Evolutionary conservation across 2,888 invertebrate species (phyloP).

Genomic region (Drosophila flavopinicola): DNA sequence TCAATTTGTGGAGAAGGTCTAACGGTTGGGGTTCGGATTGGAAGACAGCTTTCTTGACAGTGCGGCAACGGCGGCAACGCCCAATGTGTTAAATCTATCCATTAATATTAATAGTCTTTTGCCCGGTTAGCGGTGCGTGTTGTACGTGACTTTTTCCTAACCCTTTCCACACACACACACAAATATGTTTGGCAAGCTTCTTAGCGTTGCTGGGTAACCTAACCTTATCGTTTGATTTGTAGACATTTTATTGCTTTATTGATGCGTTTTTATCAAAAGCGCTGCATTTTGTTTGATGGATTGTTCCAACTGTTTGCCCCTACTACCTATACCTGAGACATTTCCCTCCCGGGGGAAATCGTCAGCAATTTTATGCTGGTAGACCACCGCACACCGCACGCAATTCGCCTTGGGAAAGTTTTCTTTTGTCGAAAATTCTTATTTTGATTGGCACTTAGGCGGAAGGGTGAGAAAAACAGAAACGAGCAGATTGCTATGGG

Average conservation of each 20-base stretch:
- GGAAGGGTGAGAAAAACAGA: constrained; percentile 60
- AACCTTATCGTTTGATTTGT: constrained; percentile 76
- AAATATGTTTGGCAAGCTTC: constrained; percentile 63
- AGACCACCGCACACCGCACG: constrained; percentile 59
- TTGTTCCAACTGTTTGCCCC: constrained; percentile 53
- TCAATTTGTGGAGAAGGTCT: constrained; percentile 64
- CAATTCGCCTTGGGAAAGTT: constrained; percentile 77
- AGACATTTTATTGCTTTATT: constrained; percentile 81
- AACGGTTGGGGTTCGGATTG: constrained; percentile 30
- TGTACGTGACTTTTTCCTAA: constrained; percentile 78
- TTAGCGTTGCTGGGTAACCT: constrained; percentile 28
- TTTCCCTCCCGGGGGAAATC: constrained; percentile 41
- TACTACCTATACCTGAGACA: constrained; percentile 47
- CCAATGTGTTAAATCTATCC: constrained; percentile 81
- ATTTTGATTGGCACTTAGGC: constrained; percentile 76
- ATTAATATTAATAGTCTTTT: constrained; percentile 81
- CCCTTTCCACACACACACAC: constrained; percentile 61
- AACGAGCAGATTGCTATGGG: constrained; percentile 59
- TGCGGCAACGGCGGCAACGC: constrained; percentile 61
- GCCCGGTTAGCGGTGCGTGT: constrained; percentile 59
- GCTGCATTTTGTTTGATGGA: constrained; percentile 72
- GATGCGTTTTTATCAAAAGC: constrained; percentile 76
- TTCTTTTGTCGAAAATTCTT: constrained; percentile 65
- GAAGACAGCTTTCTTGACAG: constrained; percentile 52
- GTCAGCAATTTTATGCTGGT: constrained; percentile 80